Conservation (phyloP, 2,888 invertebrate species). For the Acronicta aceris region DNA sequence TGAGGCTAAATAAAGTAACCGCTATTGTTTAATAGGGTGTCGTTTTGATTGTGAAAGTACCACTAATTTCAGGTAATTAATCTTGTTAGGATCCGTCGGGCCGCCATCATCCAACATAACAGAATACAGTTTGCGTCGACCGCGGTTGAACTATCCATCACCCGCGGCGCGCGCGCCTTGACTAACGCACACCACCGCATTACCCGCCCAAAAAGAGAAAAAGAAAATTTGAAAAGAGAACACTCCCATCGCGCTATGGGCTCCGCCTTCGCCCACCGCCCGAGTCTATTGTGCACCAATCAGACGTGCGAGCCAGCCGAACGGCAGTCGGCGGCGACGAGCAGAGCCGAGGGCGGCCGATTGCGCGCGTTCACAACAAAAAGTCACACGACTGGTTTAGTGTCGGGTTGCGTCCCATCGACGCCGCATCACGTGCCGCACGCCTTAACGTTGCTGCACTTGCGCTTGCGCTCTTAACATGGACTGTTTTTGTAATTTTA, state of each 20-base stretch:
- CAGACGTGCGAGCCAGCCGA: conserved; percentile 57
- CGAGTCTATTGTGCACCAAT: conserved; percentile 70
- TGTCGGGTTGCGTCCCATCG: conserved; percentile 89
- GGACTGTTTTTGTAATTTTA: conserved; percentile 77
- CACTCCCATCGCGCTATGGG: conserved; percentile 80
- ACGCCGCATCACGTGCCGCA: conserved; percentile 85
- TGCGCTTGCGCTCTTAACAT: conserved; percentile 83
- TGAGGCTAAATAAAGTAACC: conserved; percentile 41
- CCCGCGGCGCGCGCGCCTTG: conserved; percentile 79
- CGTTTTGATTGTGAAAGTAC: conserved; percentile 54
- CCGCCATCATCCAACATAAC: conserved; percentile 53
- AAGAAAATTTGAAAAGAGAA: conserved; percentile 87
- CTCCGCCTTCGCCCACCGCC: conserved; percentile 79
- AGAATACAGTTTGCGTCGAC: conserved; percentile 72
- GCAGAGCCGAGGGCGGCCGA: conserved; percentile 79
- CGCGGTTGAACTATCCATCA: conserved; percentile 81
- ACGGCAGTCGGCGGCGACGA: conserved; percentile 70
- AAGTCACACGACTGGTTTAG: conserved; percentile 88
- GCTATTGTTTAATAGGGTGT: conserved; percentile 47
- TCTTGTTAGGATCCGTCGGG: conserved; percentile 49
- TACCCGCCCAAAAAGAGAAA: conserved; percentile 87
- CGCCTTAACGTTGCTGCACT: conserved; percentile 63
- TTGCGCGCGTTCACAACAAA: conserved; percentile 85
- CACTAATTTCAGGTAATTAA: conserved; percentile 58
- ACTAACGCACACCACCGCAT: conserved; percentile 86